Percentiles rank a stretch among this genome's conserved stretches.
Conservation (phyloP, 1,140 invertebrate genomes). For the Halyomorpha halys region DNA sequence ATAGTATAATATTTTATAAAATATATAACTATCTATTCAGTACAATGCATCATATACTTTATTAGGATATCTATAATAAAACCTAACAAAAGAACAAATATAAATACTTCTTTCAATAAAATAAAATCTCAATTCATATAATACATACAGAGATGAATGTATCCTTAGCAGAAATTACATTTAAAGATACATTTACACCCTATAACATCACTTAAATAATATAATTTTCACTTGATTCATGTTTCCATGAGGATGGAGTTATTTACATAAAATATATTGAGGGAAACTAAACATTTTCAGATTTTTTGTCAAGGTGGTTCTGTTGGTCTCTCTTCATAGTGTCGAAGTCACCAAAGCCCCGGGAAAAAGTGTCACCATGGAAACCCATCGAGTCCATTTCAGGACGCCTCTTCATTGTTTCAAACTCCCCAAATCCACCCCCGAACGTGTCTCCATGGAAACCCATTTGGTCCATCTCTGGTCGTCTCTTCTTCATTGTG, state of each 20-base stretch:
- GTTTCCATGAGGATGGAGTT: conserved; percentile 16
- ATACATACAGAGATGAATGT: conserved; percentile 15
- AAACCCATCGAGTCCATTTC: conserved; percentile 33
- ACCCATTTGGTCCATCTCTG: conserved; percentile 30
- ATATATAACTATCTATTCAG: conserved; percentile 19
- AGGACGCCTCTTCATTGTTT: conserved; percentile 31
- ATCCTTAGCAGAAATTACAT: neutral
- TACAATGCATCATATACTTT: conserved; percentile 8
- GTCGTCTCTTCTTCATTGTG: conserved; percentile 36
- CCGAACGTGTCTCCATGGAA: conserved; percentile 34
- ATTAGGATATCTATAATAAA: conserved; percentile 15
- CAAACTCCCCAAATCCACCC: conserved; percentile 34
- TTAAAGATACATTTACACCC: conserved; percentile 1
- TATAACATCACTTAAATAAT: conserved; percentile 12
- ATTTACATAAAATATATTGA: conserved; percentile 9
- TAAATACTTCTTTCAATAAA: neutral
- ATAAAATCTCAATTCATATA: conserved; percentile 4
- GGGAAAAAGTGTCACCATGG: conserved; percentile 36
- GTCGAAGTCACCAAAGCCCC: conserved; percentile 33
- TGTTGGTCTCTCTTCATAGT: conserved; percentile 35
- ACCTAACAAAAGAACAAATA: conserved; percentile 16
- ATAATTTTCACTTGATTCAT: conserved; percentile 9
- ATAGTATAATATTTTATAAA: conserved; percentile 11
- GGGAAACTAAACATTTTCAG: conserved; percentile 11
- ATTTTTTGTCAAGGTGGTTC: conserved; percentile 21